A percentile compares a stretch with the other conserved stretches of the same genome.
Evolutionary conservation across 2,797 vertebrate genomes (phyloP).

Genomic region (Chiroxiphia lanceolata): DNA sequence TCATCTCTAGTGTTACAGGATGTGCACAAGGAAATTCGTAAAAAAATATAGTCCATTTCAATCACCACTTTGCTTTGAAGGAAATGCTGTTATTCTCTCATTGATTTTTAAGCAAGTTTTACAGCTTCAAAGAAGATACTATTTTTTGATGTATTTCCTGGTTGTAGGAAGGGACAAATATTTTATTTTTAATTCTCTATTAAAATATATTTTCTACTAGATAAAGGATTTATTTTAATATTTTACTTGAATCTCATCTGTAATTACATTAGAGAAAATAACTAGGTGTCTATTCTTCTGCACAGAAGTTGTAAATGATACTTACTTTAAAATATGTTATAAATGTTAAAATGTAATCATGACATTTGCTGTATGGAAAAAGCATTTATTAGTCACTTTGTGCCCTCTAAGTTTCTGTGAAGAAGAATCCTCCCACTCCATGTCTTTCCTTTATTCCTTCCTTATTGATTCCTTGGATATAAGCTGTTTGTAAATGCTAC

Average conservation of each 20-base stretch:
- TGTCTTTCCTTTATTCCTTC: neutral
- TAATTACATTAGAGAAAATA: neutral
- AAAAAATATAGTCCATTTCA: neutral
- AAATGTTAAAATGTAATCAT: neutral
- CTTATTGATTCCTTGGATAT: neutral
- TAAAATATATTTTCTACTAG: neutral
- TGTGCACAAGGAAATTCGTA: neutral
- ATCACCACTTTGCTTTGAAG: neutral
- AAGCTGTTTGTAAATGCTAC: neutral
- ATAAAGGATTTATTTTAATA: constrained; percentile 10
- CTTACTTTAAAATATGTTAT: neutral
- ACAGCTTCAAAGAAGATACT: neutral
- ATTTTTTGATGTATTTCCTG: neutral
- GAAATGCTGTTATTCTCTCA: neutral
- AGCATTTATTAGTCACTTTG: neutral
- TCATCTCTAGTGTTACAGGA: neutral
- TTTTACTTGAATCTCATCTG: neutral
- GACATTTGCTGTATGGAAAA: neutral
- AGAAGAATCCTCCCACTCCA: neutral
- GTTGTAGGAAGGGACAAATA: neutral
- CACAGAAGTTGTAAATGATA: neutral
- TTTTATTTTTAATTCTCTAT: neutral
- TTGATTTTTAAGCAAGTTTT: constrained; percentile 8
- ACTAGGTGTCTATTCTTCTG: neutral
- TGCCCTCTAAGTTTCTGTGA: neutral